Base-by-base conservation (phyloP, 2,888 invertebrate genomes). In the Protonemura montana region DNA sequence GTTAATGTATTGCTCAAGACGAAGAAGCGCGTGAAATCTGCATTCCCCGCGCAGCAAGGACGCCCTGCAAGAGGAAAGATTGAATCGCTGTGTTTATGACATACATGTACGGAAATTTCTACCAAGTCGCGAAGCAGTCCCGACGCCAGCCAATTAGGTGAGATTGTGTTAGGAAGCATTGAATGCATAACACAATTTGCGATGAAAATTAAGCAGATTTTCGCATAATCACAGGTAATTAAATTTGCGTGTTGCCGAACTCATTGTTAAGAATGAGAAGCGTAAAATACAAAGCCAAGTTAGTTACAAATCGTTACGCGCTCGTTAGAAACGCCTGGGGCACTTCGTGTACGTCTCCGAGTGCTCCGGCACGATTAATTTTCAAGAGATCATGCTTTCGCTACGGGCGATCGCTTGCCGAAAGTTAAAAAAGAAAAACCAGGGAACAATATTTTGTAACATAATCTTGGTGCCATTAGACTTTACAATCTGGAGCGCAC, bases 161-260 rank as follows among this genome's bases (percentile, higher is more conserved):
- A 13, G 78, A 78, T 28, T 25, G 59, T 13, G 59, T 7, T 59
- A 59, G 59, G 59, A 59, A 78, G 78, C 30, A 82, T 82, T 82
- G 82, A 82, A 35, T 82, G 28, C 29, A 35, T 30, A 29, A 82
- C 30, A 82, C 82, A 35, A 82, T 29, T 25, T 82, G 82, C 82
- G 29, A 82, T 35, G 30, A 82, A 82, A 30, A 82, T 82, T 82
- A 82, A 82, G 30, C 82, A 82, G 82, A 82, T 82, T 82, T 78
- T 28, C 5, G 78, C 27, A 27, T 78, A 78, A 82, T 35, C 82
- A 35, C 82, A 82, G 82, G 82, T 82, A 29, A 82, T 82, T 82
- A n/a, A 30, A 30, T 82, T 29, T 78, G 27, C 27, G 21, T 78
- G 78, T 78, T 78, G 26, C 29, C 29, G 26, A 28, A 28, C 16